These are phyloP conservation scores for Myotis myotis DNA, from an alignment of 2,797 vertebrate species.

Conservation along the genomic window DNA sequence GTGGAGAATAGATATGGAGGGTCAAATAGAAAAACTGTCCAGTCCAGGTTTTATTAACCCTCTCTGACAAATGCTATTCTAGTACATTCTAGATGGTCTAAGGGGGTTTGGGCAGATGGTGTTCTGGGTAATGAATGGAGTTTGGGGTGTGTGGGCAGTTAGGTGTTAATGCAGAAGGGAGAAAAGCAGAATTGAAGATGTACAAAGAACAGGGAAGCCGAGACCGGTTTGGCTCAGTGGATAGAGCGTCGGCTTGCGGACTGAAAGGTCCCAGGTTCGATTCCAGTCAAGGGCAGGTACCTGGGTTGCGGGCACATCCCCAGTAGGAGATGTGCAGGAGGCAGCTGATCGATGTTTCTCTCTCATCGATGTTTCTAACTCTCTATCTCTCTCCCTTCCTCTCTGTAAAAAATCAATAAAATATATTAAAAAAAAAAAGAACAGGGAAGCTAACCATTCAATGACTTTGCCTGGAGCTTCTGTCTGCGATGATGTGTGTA, in stretches of 20 bases:
- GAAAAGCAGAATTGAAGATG: not conserved
- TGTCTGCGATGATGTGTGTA: fast-evolving
- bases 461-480: not conserved
- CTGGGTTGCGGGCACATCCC: too few relatives aligned
- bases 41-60: not conserved
- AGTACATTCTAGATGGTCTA: not conserved
- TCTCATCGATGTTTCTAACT: too few relatives aligned
- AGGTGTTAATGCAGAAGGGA: not conserved
- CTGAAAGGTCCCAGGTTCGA: too few relatives aligned
- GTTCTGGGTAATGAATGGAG: not conserved
- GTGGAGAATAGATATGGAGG: not conserved
- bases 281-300: too few relatives aligned
- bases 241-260: too few relatives aligned
- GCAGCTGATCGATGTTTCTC: too few relatives aligned
- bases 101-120: not conserved
- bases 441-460: not conserved
- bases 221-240: too few relatives aligned
- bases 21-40: not conserved
- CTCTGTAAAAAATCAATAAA: too few relatives aligned
- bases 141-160: not conserved
- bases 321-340: too few relatives aligned
- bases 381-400: too few relatives aligned
- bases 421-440: too few relatives aligned
- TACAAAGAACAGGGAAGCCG: not conserved
- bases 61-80: not conserved